These are phyloP conservation scores for Leptinotarsa peninsularis DNA, from an alignment of 2,888 invertebrate species.

Conservation along the genomic window DNA sequence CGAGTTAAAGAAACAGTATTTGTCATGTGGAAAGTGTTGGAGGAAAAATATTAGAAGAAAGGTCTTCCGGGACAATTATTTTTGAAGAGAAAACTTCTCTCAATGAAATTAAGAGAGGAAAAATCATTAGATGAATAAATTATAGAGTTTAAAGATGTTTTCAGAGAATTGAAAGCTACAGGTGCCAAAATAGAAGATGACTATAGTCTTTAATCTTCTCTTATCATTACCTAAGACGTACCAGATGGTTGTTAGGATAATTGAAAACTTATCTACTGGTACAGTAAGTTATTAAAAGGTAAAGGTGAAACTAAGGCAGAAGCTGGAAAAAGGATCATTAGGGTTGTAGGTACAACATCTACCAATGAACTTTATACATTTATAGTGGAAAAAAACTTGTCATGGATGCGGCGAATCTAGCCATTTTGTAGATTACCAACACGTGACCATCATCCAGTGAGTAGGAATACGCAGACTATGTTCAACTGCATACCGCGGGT, in stretches of 20 bases:
- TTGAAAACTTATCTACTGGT: conserved; percentile 35
- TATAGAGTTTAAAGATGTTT: conserved; percentile 36
- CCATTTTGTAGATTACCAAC: conserved; percentile 20
- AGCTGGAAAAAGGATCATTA: conserved; percentile 15
- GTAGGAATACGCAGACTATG: not conserved
- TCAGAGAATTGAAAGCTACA: conserved; percentile 33
- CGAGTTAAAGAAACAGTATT: conserved; percentile 35
- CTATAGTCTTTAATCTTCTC: conserved; percentile 26
- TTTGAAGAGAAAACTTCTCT: conserved; percentile 35
- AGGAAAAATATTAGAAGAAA: conserved; percentile 37
- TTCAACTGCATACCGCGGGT: not conserved
- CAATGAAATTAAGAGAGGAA: conserved; percentile 28
- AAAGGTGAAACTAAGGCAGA: conserved; percentile 25
- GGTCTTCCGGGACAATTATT: conserved; percentile 28
- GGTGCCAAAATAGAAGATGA: conserved; percentile 36
- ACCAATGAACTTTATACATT: conserved; percentile 2
- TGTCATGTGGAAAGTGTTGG: conserved; percentile 35
- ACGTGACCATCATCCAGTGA: not conserved
- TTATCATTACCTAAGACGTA: conserved; percentile 39
- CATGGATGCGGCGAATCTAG: conserved; percentile 27
- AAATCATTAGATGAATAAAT: conserved; percentile 32
- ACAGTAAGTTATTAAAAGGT: conserved; percentile 25
- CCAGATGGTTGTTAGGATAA: conserved; percentile 39
- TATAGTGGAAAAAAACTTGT: conserved; percentile 15
- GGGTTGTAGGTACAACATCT: not conserved